Conservation (phyloP, 2,888 invertebrate genomes). For the Acanthopleura granulata region DNA sequence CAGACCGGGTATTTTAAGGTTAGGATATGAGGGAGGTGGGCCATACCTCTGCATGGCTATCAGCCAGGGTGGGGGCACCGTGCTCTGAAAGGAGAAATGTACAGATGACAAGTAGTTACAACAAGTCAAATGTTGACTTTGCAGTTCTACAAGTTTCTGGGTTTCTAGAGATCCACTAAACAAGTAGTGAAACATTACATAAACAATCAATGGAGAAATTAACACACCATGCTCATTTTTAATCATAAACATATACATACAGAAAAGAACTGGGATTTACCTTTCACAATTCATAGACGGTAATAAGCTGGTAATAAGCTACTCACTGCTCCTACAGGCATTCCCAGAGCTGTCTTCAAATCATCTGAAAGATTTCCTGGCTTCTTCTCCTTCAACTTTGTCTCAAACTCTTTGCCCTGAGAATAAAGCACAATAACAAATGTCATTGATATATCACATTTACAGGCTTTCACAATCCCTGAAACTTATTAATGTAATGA, state of each 20-base stretch:
- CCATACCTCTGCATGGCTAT: slow-evolving; percentile 99
- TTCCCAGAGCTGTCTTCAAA: slow-evolving; percentile 94
- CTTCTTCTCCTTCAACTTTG: slow-evolving; percentile 96
- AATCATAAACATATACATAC: background rate
- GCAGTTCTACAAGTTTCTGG: too few species aligned
- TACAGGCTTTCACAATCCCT: too few species aligned
- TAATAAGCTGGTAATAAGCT: background rate
- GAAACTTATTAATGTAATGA: too few species aligned
- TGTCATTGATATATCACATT: too few species aligned
- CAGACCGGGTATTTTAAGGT: slow-evolving; percentile 95
- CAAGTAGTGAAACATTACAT: background rate
- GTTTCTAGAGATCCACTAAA: too few species aligned
- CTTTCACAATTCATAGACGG: background rate
- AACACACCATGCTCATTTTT: background rate
- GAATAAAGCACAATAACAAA: too few species aligned
- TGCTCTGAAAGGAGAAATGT: background rate
- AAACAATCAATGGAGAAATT: background rate
- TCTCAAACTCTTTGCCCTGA: slow-evolving; percentile 96
- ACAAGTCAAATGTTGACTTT: too few species aligned
- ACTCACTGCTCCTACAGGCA: slow-evolving; percentile 91
- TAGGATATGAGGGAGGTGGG: slow-evolving; percentile 98
- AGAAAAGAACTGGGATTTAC: background rate
- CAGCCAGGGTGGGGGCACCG: slow-evolving; percentile 90
- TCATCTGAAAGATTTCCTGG: slow-evolving; percentile 98
- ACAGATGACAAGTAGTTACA: too few species aligned